phyloP scores from a whole-genome alignment of 1,140 invertebrate genomes.

The Camponotus vicinus region DNA sequence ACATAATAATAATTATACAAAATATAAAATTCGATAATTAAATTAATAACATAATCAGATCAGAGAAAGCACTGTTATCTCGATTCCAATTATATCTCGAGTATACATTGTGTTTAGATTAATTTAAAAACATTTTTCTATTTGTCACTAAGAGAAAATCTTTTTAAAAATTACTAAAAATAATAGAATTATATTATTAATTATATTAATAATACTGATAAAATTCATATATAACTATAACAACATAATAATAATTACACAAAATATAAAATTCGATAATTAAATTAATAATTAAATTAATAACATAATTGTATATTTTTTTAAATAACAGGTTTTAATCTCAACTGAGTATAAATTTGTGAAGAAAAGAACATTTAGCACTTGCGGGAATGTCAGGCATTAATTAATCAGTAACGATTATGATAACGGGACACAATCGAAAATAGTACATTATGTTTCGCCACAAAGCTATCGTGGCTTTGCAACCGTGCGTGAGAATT shows the following conservation, averaged over 20 bases:
- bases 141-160: neutral
- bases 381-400: neutral
- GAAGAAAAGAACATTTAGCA: neutral
- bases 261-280: neutral
- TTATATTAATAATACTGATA: too few species aligned
- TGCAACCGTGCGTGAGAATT: conserved; percentile 29
- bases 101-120: neutral
- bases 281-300: neutral
- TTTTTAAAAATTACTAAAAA: neutral
- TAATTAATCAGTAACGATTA: conserved; percentile 33
- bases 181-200: neutral
- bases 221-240: too few species aligned
- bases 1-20: neutral
- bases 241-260: neutral
- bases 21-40: neutral
- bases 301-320: neutral
- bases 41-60: neutral
- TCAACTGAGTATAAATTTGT: neutral
- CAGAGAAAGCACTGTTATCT: neutral
- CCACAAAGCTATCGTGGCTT: conserved; percentile 12
- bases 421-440: conserved; percentile 11
- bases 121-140: neutral
- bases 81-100: neutral
- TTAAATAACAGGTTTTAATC: neutral
- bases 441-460: neutral